These are phyloP conservation scores for Leptopilina myrica DNA, from an alignment of 2,888 invertebrate genomes.

Conservation along the genomic window DNA sequence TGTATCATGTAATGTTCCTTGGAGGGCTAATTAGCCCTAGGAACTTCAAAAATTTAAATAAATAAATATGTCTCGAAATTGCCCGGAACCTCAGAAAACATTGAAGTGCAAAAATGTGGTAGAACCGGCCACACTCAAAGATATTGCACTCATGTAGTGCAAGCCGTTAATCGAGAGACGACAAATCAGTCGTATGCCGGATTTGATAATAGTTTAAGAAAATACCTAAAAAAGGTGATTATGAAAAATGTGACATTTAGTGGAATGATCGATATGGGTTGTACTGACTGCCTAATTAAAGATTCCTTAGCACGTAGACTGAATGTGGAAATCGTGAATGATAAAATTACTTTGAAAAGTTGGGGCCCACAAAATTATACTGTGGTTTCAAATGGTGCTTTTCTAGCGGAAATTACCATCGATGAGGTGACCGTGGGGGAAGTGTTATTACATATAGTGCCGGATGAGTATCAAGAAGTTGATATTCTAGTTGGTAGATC, in stretches of 20 bases:
- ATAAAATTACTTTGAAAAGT: too few species aligned
- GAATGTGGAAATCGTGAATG: too few species aligned
- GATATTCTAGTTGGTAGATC: neutral
- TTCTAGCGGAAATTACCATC: neutral
- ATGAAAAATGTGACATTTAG: neutral
- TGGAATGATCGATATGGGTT: slow-evolving; percentile 1
- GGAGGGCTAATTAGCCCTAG: too few species aligned
- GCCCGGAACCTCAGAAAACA: neutral
- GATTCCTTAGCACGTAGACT: too few species aligned
- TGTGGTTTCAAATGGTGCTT: neutral
- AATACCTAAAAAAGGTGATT: neutral
- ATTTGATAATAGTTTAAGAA: slow-evolving; percentile 19
- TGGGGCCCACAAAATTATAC: neutral
- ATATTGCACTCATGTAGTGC: neutral
- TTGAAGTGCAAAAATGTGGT: neutral
- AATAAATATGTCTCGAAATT: neutral
- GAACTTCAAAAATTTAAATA: too few species aligned
- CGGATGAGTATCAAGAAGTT: neutral
- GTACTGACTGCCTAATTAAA: neutral
- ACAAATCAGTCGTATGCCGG: neutral
- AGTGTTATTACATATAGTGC: neutral
- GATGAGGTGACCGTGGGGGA: neutral
- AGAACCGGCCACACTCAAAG: neutral
- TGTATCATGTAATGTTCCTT: too few species aligned
- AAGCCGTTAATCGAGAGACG: neutral